Base-by-base conservation (phyloP, 2,113 vertebrate genomes). In the Corythoichthys intestinalis region DNA sequence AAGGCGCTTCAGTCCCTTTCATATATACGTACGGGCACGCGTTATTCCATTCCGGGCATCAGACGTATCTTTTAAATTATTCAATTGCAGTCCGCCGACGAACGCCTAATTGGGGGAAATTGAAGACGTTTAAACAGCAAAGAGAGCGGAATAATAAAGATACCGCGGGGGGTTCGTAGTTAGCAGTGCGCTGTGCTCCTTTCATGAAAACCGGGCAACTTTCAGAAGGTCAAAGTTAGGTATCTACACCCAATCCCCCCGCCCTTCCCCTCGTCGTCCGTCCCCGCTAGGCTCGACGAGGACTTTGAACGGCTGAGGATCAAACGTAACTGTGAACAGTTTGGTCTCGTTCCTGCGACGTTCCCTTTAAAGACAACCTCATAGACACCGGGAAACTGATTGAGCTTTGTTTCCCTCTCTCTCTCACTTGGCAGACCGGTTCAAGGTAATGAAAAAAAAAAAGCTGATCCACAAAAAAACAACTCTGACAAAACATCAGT, bases 401-500 rank as follows among this genome's bases (percentile, higher is more conserved):
- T 81, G 85, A 87, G 86, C 71, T 70, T 63, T 47, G 44, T 60
- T 60, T 78, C 74, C 87, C 69, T 67, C 46, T 17, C 41, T 73
- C 73, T 66, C 66, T 86, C 84, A 85, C 79, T 87, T 88, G 86
- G 85, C 87, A 88, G 82, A 61, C 59, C 12, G 47, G 86, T 91
- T 91, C 90, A 92, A 91, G 88, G 91, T 88, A 90, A 88, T 67
- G 73, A 59, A 67, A 76, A 66, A 63, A 84, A 39, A 70, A 69
- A 76, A 78, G 34, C 34, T 37, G 80, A 87, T 76, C 74, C 49
- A 65, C 8, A 79, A 80, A 84, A 78, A 95, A 96, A 95, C 93
- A 95, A 95, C 93, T 94, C 93, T 76, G 82, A 95, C 91, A 92
- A 96, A 94, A 95, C 96, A 96, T 95, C 93, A 94, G 94, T 93